A percentile compares a stretch with the other conserved stretches of the same genome.
phyloP scores from a whole-genome alignment of 1,140 invertebrate species.

The Euura lappo region DNA sequence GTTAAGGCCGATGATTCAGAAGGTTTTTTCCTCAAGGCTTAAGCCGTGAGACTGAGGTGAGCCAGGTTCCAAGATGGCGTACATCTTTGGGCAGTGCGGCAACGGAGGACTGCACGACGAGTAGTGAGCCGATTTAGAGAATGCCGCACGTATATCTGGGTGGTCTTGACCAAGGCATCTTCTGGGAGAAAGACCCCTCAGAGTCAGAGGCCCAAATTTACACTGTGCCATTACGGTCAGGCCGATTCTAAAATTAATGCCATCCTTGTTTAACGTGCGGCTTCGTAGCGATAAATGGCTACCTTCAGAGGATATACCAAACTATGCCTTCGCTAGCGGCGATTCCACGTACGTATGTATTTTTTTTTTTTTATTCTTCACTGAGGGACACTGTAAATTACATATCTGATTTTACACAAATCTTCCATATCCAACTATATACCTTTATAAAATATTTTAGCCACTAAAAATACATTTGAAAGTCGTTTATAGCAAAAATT shows the following conservation, averaged over 20 bases:
- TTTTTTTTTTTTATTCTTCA: no score
- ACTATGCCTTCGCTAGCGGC: neutral
- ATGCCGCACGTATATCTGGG: slow-evolving; percentile 6
- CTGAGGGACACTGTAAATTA: slow-evolving; percentile 1
- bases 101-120: neutral
- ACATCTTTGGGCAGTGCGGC: neutral
- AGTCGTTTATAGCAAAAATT: slow-evolving; percentile 4
- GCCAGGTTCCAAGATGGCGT: slow-evolving; percentile 4
- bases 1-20: slow-evolving; percentile 5
- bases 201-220: slow-evolving; percentile 4
- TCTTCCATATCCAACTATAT: neutral
- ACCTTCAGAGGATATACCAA: neutral
- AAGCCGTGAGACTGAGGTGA: neutral
- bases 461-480: neutral
- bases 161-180: slow-evolving; percentile 3
- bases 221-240: slow-evolving; percentile 6
- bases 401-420: neutral
- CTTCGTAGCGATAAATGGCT: slow-evolving; percentile 4
- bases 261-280: neutral
- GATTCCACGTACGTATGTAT: neutral
- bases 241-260: slow-evolving; percentile 5
- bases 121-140: slow-evolving; percentile 2
- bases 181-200: neutral
- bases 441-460: neutral
- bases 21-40: neutral